phyloP scores from a whole-genome alignment of 2,888 invertebrate species.

The Philaethria dido region DNA sequence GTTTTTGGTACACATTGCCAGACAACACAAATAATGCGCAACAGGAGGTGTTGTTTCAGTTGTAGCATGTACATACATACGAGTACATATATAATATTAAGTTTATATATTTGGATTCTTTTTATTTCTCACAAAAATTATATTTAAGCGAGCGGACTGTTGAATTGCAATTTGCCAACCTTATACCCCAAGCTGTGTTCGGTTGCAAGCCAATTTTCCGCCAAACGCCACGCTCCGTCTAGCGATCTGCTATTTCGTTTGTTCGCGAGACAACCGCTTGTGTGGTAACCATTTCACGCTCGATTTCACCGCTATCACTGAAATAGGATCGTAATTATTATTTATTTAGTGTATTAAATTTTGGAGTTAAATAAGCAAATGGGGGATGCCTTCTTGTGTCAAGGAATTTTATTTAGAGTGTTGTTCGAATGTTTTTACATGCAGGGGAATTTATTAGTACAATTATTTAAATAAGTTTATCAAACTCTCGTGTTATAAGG shows the following conservation, averaged over 20 bases:
- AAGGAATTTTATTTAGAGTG: neutral
- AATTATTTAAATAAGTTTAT: no score
- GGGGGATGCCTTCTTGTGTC: neutral
- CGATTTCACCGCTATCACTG: slow-evolving; percentile 74
- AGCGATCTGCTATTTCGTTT: slow-evolving; percentile 69
- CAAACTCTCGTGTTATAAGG: neutral
- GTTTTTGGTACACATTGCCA: neutral
- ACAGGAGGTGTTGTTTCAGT: neutral
- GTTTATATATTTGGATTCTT: neutral
- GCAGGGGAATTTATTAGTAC: no score
- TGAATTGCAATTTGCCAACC: slow-evolving; percentile 44
- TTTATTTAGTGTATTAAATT: slow-evolving; percentile 30
- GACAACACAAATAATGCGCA: neutral
- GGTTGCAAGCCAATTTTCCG: slow-evolving; percentile 74
- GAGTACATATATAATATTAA: neutral
- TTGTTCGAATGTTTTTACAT: neutral
- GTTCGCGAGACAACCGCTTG: slow-evolving; percentile 75
- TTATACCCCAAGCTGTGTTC: slow-evolving; percentile 49
- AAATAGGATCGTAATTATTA: slow-evolving; percentile 59
- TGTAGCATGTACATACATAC: neutral
- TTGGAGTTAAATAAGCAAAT: slow-evolving; percentile 2
- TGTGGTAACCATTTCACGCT: slow-evolving; percentile 80
- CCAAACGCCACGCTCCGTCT: slow-evolving; percentile 60
- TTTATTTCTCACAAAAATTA: neutral
- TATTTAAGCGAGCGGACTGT: slow-evolving; percentile 26